phyloP scores from a whole-genome alignment of 2,888 invertebrate genomes.

The Noctua janthina region DNA sequence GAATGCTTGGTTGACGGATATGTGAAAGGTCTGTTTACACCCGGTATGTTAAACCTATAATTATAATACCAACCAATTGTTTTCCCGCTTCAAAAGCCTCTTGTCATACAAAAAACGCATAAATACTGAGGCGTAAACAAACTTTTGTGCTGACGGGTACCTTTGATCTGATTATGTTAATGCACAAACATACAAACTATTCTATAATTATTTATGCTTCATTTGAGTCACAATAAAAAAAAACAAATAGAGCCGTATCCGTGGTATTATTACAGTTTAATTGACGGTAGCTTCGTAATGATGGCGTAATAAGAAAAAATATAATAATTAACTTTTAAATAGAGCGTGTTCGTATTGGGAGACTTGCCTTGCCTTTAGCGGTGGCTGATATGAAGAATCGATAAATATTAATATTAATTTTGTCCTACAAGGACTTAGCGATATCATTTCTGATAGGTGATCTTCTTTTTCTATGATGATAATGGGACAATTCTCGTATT shows the following conservation, averaged over 20 bases:
- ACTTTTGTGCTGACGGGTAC: background rate
- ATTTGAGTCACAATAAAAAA: constrained; percentile 56
- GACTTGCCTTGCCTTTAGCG: constrained; percentile 1
- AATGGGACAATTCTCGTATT: background rate
- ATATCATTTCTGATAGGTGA: background rate
- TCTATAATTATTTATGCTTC: constrained; percentile 33
- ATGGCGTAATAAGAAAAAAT: constrained; percentile 45
- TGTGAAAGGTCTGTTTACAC: too few species aligned
- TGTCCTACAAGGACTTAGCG: constrained; percentile 7
- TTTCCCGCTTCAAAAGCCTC: too few species aligned
- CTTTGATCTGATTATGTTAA: background rate
- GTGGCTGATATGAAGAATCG: background rate
- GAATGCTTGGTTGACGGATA: too few species aligned
- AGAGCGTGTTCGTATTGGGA: constrained; percentile 52
- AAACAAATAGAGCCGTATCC: constrained; percentile 48
- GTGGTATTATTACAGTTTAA: constrained; percentile 64
- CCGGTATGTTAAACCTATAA: too few species aligned
- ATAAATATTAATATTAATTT: constrained; percentile 24
- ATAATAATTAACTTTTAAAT: constrained; percentile 65
- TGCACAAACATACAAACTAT: constrained; percentile 10
- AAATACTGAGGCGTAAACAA: too few species aligned
- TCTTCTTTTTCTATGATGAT: background rate
- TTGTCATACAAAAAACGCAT: too few species aligned
- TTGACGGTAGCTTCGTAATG: constrained; percentile 64
- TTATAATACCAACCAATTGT: too few species aligned